Conservation (phyloP, 1,140 invertebrate species). For the Zaprionus ghesquierei region DNA sequence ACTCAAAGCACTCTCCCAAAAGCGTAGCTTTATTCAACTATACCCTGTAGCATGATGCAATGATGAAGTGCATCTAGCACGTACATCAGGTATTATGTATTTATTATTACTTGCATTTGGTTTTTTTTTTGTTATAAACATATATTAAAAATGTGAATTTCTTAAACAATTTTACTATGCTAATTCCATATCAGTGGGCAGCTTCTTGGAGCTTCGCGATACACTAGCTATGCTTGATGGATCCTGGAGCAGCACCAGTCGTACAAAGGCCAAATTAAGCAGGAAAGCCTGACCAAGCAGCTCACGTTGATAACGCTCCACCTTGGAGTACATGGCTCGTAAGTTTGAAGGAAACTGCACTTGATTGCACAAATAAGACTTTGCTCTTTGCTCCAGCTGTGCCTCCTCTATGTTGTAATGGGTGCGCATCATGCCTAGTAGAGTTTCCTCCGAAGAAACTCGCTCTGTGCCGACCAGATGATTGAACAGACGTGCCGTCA, state of each 20-base stretch:
- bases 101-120: background rate
- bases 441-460: conserved; percentile 66
- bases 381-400: background rate
- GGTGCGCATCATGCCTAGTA: conserved; percentile 62
- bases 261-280: conserved; percentile 68
- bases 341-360: conserved; percentile 59
- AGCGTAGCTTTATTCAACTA: background rate
- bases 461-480: conserved; percentile 74
- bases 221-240: conserved; percentile 48
- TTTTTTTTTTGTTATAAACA: background rate
- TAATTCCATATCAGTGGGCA: conserved; percentile 15
- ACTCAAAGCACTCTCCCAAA: background rate
- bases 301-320: conserved; percentile 66
- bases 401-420: conserved; percentile 44
- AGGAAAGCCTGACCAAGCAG: conserved; percentile 71
- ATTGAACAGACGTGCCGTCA: conserved; percentile 68
- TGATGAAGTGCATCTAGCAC: too few relatives aligned
- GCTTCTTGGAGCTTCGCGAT: conserved; percentile 35
- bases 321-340: conserved; percentile 46
- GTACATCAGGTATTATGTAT: too few relatives aligned
- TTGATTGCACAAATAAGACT: conserved; percentile 5
- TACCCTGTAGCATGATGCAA: background rate
- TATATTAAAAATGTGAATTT: background rate
- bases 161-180: background rate
- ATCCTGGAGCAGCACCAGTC: conserved; percentile 67